phyloP scores from a whole-genome alignment of 1,140 invertebrate species.

The Drosophila teissieri region DNA sequence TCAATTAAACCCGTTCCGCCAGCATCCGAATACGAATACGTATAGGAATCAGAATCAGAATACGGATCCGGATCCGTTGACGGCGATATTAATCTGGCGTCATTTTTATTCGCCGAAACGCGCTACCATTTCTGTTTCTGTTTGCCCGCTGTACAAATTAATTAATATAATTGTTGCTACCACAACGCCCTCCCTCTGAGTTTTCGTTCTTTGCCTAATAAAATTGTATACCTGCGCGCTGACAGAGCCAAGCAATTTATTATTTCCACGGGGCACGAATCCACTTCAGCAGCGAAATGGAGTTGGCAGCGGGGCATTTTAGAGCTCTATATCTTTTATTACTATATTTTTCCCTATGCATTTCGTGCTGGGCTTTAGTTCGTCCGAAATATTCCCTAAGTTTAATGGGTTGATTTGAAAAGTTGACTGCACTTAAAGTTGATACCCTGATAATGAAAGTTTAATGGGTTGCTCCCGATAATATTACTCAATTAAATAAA shows the following conservation, averaged over 20 bases:
- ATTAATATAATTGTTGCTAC: slow-evolving; percentile 77
- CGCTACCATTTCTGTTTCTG: slow-evolving; percentile 21
- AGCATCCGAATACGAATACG: neutral
- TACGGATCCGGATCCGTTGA: slow-evolving; percentile 52
- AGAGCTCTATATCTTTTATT: slow-evolving; percentile 35
- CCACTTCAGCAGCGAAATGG: slow-evolving; percentile 19
- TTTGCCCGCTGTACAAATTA: slow-evolving; percentile 60
- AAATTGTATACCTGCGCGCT: slow-evolving; percentile 44
- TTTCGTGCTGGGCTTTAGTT: slow-evolving; percentile 1
- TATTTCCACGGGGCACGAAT: slow-evolving; percentile 48
- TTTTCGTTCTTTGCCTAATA: slow-evolving; percentile 48
- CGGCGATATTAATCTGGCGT: slow-evolving; percentile 75
- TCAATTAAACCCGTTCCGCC: slow-evolving; percentile 76
- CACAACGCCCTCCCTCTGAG: slow-evolving; percentile 24
- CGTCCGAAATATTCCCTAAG: neutral
- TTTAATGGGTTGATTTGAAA: neutral
- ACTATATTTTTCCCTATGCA: slow-evolving; percentile 36
- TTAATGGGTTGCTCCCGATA: too few species aligned
- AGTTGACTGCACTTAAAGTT: neutral
- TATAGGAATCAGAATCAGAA: too few species aligned
- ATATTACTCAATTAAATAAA: too few species aligned
- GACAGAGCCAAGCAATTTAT: slow-evolving; percentile 55
- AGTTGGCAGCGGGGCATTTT: slow-evolving; percentile 19
- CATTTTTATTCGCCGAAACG: slow-evolving; percentile 49
- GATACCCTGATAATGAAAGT: too few species aligned